phyloP scores from a whole-genome alignment of 2,888 invertebrate species.

The Saturnia japonica region DNA sequence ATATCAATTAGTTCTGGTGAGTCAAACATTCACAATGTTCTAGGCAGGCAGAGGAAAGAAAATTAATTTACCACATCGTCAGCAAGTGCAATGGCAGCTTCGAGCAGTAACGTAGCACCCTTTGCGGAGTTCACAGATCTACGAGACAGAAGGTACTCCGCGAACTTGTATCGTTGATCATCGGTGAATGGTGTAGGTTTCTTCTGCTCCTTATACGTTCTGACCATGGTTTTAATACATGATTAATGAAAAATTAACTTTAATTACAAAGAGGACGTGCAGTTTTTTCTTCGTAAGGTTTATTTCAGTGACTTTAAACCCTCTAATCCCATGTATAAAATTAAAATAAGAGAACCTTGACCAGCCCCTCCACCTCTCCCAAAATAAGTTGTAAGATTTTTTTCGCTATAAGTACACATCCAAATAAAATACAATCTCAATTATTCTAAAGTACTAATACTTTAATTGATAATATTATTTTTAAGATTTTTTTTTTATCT shows the following conservation, averaged over 20 bases:
- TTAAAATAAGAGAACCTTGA: not conserved
- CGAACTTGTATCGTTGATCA: constrained; percentile 93
- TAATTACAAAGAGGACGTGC: no score
- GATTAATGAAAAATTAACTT: not conserved
- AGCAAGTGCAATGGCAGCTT: constrained; percentile 87
- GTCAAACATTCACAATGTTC: no score
- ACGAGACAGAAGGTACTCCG: constrained; percentile 93
- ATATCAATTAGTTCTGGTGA: no score
- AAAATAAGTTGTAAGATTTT: no score
- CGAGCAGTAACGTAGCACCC: constrained; percentile 91
- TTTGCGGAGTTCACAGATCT: constrained; percentile 93
- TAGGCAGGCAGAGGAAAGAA: not conserved
- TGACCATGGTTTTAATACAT: constrained; percentile 28
- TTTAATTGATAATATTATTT: no score
- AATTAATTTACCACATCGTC: constrained; percentile 82
- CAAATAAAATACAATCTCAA: not conserved
- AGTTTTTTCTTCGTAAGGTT: not conserved
- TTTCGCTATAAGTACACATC: no score
- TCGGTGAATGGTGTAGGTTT: constrained; percentile 83
- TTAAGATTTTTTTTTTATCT: no score
- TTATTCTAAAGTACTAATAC: not conserved
- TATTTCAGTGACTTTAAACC: not conserved
- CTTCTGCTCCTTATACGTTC: constrained; percentile 59
- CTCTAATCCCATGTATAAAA: no score
- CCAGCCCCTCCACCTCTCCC: no score